These are phyloP conservation scores for Aythya baeri DNA, from an alignment of 2,113 vertebrate species.

Conservation along the genomic window DNA sequence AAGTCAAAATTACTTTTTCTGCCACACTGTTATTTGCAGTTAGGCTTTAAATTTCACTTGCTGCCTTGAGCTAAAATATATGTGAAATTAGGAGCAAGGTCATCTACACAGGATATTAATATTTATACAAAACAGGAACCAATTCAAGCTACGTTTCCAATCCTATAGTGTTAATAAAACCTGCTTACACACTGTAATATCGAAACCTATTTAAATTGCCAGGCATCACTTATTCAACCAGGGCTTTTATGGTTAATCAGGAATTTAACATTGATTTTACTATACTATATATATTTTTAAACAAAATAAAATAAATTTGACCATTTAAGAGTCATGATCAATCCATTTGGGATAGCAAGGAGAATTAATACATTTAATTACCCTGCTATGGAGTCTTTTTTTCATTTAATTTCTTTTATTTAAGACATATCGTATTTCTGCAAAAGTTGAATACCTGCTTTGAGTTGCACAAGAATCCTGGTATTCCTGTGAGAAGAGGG, in stretches of 20 bases:
- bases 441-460: neutral
- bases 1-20: neutral
- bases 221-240: constrained; percentile 24
- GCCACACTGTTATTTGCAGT: neutral
- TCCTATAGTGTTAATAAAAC: neutral
- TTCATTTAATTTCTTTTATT: neutral
- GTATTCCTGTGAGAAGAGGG: neutral
- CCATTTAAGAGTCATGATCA: constrained; percentile 37
- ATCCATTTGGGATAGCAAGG: neutral
- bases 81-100: constrained; percentile 45
- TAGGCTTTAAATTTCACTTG: constrained; percentile 22
- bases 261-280: constrained; percentile 24
- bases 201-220: constrained; percentile 31
- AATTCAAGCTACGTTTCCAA: neutral
- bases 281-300: neutral
- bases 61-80: neutral
- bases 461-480: neutral
- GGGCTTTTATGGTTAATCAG: constrained; percentile 24
- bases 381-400: neutral
- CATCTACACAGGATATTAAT: neutral
- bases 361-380: constrained; percentile 50
- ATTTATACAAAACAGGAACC: neutral
- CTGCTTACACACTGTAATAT: neutral
- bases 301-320: constrained; percentile 30
- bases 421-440: neutral